Conservation (phyloP, 2,797 vertebrate genomes). For the Sebastes paucispinis region DNA sequence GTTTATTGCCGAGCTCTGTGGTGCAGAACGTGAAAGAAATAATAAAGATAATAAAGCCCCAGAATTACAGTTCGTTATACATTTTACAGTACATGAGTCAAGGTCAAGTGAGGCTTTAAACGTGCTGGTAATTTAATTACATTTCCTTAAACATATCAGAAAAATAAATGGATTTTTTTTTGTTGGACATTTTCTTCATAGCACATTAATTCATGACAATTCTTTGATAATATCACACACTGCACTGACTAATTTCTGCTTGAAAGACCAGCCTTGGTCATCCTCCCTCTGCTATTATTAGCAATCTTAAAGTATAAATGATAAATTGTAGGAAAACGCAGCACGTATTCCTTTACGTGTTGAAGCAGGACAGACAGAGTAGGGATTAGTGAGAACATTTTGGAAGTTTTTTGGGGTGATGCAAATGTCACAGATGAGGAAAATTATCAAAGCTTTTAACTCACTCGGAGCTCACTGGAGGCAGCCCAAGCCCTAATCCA, state of each 20-base stretch:
- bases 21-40: slow-evolving; percentile 6
- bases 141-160: slow-evolving; percentile 7
- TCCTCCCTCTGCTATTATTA: neutral
- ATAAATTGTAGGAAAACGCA: neutral
- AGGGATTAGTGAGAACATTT: neutral
- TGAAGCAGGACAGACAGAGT: neutral
- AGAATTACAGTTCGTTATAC: slow-evolving; percentile 4
- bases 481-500: slow-evolving; percentile 24
- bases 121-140: neutral
- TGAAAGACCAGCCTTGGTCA: neutral
- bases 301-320: slow-evolving; percentile 10
- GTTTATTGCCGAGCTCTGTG: slow-evolving; percentile 18
- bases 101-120: slow-evolving; percentile 40
- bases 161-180: slow-evolving; percentile 15
- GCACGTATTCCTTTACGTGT: neutral
- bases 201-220: slow-evolving; percentile 2
- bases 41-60: neutral
- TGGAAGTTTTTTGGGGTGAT: neutral
- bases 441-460: neutral
- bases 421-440: slow-evolving; percentile 14
- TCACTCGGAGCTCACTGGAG: slow-evolving; percentile 29
- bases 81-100: slow-evolving; percentile 47
- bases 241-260: slow-evolving; percentile 15
- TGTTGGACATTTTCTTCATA: slow-evolving; percentile 5
- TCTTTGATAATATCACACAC: neutral